Evolutionary conservation across 2,888 invertebrate species (phyloP).

Genomic region (Clostera curtula): DNA sequence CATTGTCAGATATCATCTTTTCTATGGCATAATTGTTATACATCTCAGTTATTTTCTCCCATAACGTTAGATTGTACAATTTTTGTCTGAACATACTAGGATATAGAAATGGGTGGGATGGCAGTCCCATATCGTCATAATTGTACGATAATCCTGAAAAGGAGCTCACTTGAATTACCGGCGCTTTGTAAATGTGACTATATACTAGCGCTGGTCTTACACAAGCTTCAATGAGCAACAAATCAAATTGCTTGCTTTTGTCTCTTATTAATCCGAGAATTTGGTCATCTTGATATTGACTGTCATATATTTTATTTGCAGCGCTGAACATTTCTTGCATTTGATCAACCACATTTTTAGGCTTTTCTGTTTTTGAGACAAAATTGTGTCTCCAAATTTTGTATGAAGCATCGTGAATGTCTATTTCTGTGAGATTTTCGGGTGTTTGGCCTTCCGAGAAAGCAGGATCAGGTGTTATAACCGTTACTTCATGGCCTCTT

Average conservation of each 20-base stretch:
- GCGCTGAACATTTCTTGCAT: slow-evolving; percentile 1
- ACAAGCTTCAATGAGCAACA: slow-evolving; percentile 29
- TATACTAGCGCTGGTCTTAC: slow-evolving; percentile 17
- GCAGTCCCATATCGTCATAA: slow-evolving; percentile 17
- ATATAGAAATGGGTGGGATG: slow-evolving; percentile 20
- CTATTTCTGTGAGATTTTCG: slow-evolving; percentile 35
- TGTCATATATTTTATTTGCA: slow-evolving; percentile 12
- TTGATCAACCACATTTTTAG: slow-evolving; percentile 12
- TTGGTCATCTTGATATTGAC: slow-evolving; percentile 19
- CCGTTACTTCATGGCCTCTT: slow-evolving; percentile 29
- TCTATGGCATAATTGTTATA: slow-evolving; percentile 5
- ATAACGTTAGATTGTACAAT: slow-evolving; percentile 21
- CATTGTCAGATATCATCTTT: slow-evolving; percentile 2
- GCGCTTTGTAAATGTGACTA: slow-evolving; percentile 27
- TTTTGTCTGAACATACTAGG: slow-evolving; percentile 16
- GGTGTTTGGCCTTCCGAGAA: slow-evolving; percentile 22
- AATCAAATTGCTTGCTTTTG: slow-evolving; percentile 25
- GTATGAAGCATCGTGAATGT: slow-evolving; percentile 33
- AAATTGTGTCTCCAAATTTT: slow-evolving; percentile 12
- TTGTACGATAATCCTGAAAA: slow-evolving; percentile 18
- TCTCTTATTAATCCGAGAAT: slow-evolving; percentile 21
- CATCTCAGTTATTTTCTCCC: slow-evolving; percentile 25
- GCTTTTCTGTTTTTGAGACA: neutral
- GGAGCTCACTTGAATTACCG: slow-evolving; percentile 32
- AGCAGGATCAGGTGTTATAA: slow-evolving; percentile 30